These are phyloP conservation scores for Oithona nana DNA, from an alignment of 2,888 invertebrate species.

Conservation along the genomic window DNA sequence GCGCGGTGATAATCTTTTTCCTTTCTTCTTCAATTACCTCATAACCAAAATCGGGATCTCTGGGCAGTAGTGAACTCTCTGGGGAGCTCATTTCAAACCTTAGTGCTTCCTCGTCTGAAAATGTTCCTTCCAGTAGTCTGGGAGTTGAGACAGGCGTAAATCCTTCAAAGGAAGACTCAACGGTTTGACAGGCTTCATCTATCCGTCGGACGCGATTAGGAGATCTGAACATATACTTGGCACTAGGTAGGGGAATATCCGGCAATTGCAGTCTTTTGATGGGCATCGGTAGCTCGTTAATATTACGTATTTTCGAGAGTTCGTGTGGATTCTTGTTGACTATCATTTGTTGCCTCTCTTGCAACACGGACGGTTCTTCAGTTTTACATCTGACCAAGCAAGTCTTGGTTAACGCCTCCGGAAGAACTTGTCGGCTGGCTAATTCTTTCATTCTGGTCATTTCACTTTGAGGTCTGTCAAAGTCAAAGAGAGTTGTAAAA, in stretches of 20 bases:
- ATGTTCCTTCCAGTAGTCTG: background rate
- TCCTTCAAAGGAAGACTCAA: background rate
- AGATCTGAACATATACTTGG: background rate
- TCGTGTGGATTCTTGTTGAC: conserved; percentile 10
- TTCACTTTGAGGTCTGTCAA: no score
- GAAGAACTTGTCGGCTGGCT: no score
- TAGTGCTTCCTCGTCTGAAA: background rate
- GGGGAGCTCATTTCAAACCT: background rate
- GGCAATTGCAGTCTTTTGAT: conserved; percentile 6
- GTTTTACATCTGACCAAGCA: background rate
- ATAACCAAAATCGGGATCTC: conserved; percentile 14
- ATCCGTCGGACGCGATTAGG: background rate
- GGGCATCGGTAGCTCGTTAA: conserved; percentile 15
- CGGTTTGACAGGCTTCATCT: background rate
- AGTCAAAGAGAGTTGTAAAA: no score
- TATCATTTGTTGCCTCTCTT: conserved; percentile 6
- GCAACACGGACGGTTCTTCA: conserved; percentile 7
- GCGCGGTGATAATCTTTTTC: no score
- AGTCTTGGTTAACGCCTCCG: background rate
- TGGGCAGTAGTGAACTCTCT: background rate
- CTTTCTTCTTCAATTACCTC: conserved; percentile 4
- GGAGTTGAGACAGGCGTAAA: background rate
- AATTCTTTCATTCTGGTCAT: background rate
- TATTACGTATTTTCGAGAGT: conserved; percentile 15
- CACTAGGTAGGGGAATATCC: conserved; percentile 4